Evolutionary conservation across 1,140 invertebrate genomes (phyloP).

Genomic region (Mycetomoellerius zeteki): DNA sequence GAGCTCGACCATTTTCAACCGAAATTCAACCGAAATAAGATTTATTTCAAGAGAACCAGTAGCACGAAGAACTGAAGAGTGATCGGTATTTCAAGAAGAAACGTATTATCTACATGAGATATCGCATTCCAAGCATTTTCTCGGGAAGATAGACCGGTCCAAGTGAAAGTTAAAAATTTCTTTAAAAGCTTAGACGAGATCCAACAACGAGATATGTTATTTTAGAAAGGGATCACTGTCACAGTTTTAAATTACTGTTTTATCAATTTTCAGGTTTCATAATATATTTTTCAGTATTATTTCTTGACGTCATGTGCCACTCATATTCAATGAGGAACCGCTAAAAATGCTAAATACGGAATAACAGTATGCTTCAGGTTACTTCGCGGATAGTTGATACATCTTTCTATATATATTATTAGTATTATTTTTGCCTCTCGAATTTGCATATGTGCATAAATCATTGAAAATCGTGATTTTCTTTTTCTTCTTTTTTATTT

Average conservation of each 20-base stretch:
- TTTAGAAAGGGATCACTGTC: neutral
- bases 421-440: neutral
- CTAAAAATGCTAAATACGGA: neutral
- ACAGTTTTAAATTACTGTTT: neutral
- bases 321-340: constrained; percentile 6
- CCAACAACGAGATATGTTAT: neutral
- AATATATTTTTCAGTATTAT: constrained; percentile 3
- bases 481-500: neutral
- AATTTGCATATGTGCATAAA: neutral
- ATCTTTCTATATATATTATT: neutral
- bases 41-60: neutral
- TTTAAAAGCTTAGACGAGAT: neutral
- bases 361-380: constrained; percentile 10
- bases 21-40: no score
- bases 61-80: neutral
- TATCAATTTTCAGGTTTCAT: neutral
- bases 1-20: neutral
- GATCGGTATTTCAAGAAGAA: neutral
- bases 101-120: neutral
- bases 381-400: neutral
- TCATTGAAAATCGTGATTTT: neutral
- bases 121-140: neutral
- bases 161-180: neutral
- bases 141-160: neutral
- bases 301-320: neutral